Percentiles rank a stretch among this genome's conserved stretches.
These are phyloP conservation scores for Hydrophis major DNA, from an alignment of 2,797 vertebrate species.

Conservation along the genomic window DNA sequence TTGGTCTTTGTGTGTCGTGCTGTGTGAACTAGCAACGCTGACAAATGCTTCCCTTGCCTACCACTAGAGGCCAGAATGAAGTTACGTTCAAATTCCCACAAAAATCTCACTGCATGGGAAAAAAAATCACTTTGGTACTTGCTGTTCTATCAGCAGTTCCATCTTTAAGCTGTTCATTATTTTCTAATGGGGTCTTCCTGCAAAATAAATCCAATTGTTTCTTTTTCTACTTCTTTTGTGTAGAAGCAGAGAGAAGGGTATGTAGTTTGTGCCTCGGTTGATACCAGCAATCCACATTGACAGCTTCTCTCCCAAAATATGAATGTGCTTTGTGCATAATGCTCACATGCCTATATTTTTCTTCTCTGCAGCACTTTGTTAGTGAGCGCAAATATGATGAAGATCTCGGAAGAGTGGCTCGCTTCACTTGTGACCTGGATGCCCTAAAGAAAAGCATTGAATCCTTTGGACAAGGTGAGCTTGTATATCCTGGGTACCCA, in stretches of 20 bases:
- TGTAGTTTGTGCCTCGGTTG: not conserved
- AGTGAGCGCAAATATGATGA: constrained; percentile 96
- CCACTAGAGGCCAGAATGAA: constrained; percentile 30
- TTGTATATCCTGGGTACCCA: not conserved
- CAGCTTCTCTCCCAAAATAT: not conserved
- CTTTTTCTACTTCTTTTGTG: not conserved
- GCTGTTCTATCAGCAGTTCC: not conserved
- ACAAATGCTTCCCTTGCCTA: not conserved
- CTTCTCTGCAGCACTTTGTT: constrained; percentile 87
- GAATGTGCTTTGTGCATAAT: not conserved
- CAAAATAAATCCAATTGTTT: not conserved
- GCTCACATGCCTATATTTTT: not conserved
- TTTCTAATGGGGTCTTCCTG: not conserved
- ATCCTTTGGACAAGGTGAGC: constrained; percentile 87
- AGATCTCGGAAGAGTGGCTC: constrained; percentile 87
- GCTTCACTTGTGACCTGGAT: constrained; percentile 88
- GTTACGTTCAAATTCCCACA: not conserved
- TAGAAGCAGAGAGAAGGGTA: not conserved
- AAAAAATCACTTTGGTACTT: not conserved
- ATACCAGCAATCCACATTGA: rapidly evolving
- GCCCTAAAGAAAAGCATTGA: constrained; percentile 82
- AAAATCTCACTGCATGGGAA: not conserved
- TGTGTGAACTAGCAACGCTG: not conserved
- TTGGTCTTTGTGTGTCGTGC: not conserved
- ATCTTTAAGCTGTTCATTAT: not conserved